Evolutionary conservation across 2,888 invertebrate species (phyloP).

Genomic region (Griposia aprilina): DNA sequence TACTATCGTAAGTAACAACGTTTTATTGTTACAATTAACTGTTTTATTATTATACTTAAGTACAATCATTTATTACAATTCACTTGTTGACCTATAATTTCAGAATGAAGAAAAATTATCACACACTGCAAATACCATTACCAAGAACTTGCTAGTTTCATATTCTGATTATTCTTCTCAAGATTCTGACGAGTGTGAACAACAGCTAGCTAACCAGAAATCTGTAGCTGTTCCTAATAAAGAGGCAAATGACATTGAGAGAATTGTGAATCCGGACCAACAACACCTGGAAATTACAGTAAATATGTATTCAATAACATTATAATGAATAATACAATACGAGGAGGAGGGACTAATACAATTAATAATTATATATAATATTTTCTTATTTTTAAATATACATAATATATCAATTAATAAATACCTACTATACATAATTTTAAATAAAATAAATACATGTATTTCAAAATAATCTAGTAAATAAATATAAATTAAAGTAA

Average conservation of each 20-base stretch:
- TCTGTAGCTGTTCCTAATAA: constrained; percentile 1
- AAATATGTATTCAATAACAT: not conserved
- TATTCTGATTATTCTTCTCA: not conserved
- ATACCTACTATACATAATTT: no score
- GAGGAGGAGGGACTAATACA: not conserved
- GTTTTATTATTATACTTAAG: not conserved
- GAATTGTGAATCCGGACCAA: not conserved
- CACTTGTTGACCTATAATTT: not conserved
- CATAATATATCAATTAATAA: no score
- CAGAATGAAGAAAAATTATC: constrained; percentile 1
- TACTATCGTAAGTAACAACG: not conserved
- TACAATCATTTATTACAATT: no score
- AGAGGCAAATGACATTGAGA: not conserved
- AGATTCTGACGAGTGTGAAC: not conserved
- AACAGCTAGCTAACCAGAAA: constrained; percentile 3
- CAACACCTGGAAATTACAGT: not conserved
- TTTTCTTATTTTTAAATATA: not conserved
- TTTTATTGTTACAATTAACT: not conserved
- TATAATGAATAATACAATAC: not conserved
- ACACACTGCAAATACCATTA: not conserved
- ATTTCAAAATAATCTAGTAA: not conserved
- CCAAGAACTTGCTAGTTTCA: not conserved
- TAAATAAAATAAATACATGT: not conserved
- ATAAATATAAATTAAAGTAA: not conserved
- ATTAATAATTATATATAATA: not conserved